A percentile compares a stretch with the other conserved stretches of the same genome.
phyloP scores from a whole-genome alignment of 2,797 vertebrate species.

The Falco naumanni region DNA sequence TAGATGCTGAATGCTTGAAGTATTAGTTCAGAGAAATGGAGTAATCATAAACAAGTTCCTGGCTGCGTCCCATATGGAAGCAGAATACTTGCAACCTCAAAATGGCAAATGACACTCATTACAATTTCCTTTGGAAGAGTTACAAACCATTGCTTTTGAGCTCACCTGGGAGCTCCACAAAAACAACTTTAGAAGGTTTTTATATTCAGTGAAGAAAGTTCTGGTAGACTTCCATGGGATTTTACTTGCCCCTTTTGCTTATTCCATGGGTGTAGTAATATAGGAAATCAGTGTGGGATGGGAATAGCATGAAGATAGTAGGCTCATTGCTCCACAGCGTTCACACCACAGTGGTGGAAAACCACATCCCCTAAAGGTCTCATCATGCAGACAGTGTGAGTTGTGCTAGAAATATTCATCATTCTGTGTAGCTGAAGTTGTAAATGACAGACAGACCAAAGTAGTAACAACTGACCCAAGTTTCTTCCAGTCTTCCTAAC shows the following conservation, averaged over 20 bases:
- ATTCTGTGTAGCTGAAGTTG: not conserved
- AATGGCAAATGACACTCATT: not conserved
- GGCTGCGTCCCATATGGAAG: not conserved
- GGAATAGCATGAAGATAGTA: not conserved
- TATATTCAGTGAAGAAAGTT: not conserved
- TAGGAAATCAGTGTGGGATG: not conserved
- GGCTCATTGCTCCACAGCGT: not conserved
- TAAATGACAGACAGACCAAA: not conserved
- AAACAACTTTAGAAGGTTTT: not conserved
- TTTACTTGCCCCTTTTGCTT: not conserved
- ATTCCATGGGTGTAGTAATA: not conserved
- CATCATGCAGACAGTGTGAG: not conserved
- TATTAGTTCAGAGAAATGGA: not conserved
- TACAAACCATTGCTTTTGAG: not conserved
- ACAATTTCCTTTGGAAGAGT: not conserved
- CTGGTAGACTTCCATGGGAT: not conserved
- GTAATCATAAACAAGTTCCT: not conserved
- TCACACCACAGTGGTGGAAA: not conserved
- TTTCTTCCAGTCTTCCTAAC: not conserved
- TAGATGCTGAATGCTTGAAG: not conserved
- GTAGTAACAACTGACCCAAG: not conserved
- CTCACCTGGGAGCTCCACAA: not conserved
- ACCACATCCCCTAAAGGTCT: not conserved
- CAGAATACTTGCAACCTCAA: not conserved
- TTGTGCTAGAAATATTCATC: not conserved